These are phyloP conservation scores for Cotesia vestalis DNA, from an alignment of 1,140 invertebrate species.

Conservation along the genomic window DNA sequence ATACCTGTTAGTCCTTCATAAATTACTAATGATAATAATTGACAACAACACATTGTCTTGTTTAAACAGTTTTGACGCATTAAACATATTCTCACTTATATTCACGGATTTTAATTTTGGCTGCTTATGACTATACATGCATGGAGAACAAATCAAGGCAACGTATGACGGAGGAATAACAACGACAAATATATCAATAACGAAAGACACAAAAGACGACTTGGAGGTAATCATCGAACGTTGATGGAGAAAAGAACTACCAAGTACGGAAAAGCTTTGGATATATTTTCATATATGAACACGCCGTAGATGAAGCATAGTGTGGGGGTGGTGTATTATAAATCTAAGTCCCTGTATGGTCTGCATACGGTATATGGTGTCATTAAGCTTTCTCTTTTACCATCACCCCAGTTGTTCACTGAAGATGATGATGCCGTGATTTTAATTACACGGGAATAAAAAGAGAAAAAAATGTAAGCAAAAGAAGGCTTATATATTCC, in stretches of 20 bases:
- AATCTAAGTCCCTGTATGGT: neutral
- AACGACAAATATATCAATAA: conserved; percentile 40
- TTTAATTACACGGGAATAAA: conserved; percentile 63
- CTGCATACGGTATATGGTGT: conserved; percentile 26
- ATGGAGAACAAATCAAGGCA: too few species aligned
- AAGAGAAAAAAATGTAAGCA: conserved; percentile 43
- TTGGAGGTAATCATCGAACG: conserved; percentile 58
- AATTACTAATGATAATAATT: too few species aligned
- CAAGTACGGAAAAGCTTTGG: too few species aligned
- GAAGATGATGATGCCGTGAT: conserved; percentile 53
- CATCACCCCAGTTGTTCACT: conserved; percentile 28
- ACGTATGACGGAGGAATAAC: neutral
- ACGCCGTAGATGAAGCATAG: neutral
- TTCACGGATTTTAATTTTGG: too few species aligned
- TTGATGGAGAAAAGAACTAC: conserved; percentile 1
- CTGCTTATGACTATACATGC: too few species aligned
- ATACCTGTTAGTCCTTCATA: too few species aligned
- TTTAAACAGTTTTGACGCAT: too few species aligned
- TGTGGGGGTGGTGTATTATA: neutral
- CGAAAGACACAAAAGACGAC: conserved; percentile 55
- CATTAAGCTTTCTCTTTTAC: conserved; percentile 39
- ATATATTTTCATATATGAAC: conserved; percentile 24
- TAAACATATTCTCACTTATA: too few species aligned
- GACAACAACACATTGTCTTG: too few species aligned
- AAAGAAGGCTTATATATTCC: conserved; percentile 13